Evolutionary conservation across 2,113 vertebrate genomes (phyloP).

Genomic region (Piprites chloris): DNA sequence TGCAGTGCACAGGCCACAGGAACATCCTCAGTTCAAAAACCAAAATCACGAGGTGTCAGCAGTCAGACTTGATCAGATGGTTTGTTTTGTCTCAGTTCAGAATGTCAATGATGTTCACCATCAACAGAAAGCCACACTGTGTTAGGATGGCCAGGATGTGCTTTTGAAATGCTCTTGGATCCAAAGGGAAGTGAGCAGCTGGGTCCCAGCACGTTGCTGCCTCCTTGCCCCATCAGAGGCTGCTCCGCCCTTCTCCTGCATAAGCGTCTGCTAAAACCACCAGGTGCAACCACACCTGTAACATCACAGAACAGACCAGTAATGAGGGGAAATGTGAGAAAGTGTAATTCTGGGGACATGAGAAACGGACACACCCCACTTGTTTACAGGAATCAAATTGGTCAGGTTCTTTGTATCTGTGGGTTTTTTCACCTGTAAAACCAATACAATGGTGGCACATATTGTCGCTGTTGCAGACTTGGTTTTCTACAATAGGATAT

Average conservation of each 20-base stretch:
- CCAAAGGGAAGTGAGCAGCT: not conserved
- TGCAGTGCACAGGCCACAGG: not conserved
- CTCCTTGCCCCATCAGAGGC: fast-evolving
- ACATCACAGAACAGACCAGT: not conserved
- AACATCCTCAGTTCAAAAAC: not conserved
- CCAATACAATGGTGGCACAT: fast-evolving
- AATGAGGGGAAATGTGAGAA: not conserved
- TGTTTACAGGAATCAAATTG: not conserved
- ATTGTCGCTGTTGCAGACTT: not conserved
- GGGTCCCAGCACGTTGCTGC: fast-evolving
- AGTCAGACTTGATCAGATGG: fast-evolving
- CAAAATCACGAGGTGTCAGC: not conserved
- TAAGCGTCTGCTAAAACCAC: not conserved
- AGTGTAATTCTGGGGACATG: not conserved
- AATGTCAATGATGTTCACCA: fast-evolving
- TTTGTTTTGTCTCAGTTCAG: not conserved
- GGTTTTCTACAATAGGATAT: not conserved
- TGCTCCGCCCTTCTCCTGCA: not conserved
- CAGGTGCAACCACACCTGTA: not conserved
- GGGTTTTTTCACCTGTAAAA: not conserved
- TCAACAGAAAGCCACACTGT: not conserved
- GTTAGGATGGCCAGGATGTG: too few relatives aligned
- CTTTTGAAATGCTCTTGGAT: not conserved
- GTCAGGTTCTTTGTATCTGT: not conserved
- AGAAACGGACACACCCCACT: not conserved